phyloP scores from a whole-genome alignment of 2,113 vertebrate genomes.

The Apistogramma diplotaenia region DNA sequence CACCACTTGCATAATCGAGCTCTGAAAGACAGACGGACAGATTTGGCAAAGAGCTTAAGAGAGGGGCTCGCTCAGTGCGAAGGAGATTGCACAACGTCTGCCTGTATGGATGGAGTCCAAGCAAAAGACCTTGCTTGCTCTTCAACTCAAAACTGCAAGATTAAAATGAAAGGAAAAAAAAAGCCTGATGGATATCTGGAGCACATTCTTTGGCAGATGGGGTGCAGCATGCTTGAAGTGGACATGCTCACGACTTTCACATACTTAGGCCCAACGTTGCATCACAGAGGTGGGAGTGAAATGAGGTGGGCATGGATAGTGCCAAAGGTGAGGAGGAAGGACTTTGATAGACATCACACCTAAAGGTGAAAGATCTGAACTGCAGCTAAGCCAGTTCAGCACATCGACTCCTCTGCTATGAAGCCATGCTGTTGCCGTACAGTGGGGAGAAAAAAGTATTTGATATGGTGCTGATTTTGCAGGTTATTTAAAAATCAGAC shows the following conservation, averaged over 20 bases:
- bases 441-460: too few species aligned
- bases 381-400: too few species aligned
- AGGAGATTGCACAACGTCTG: neutral
- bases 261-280: neutral
- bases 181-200: neutral
- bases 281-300: neutral
- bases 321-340: neutral
- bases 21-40: neutral
- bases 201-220: neutral
- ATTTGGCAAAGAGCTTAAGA: neutral
- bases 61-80: neutral
- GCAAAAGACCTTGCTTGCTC: neutral
- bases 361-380: too few species aligned
- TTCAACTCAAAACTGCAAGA: neutral
- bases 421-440: too few species aligned
- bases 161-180: neutral
- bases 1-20: neutral
- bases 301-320: neutral
- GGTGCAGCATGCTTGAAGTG: neutral
- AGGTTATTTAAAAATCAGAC: too few species aligned
- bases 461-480: too few species aligned
- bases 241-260: neutral
- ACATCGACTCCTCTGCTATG: too few species aligned
- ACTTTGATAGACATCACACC: neutral
- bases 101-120: neutral